Conservation (phyloP, 2,797 vertebrate species). For the Pseudochirops cupreus region DNA sequence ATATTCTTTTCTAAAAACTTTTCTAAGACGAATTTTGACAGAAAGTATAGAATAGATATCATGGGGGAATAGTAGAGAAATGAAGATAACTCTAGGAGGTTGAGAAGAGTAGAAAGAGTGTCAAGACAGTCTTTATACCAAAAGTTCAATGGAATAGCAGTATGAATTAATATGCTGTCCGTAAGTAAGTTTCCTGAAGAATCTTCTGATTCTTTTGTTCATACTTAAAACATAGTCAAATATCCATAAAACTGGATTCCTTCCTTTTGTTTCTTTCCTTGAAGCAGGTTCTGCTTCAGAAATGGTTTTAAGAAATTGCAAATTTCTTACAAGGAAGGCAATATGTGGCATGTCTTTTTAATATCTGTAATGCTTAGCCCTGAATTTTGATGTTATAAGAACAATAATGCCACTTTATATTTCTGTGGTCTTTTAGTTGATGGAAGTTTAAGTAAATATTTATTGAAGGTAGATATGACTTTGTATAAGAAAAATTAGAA, state of each 20-base stretch:
- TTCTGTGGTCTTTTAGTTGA: slow-evolving; percentile 23
- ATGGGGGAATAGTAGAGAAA: background rate
- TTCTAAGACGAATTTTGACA: background rate
- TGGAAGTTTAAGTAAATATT: slow-evolving; percentile 34
- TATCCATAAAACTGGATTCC: background rate
- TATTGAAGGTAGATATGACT: background rate
- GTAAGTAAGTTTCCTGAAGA: background rate
- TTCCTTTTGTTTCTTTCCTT: background rate
- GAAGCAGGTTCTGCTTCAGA: background rate
- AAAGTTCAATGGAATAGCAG: background rate
- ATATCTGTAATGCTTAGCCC: background rate
- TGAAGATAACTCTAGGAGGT: background rate
- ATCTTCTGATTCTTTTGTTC: background rate
- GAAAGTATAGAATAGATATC: background rate
- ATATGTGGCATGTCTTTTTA: background rate
- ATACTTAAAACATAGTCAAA: background rate
- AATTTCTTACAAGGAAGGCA: background rate
- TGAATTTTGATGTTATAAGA: background rate
- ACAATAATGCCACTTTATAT: background rate
- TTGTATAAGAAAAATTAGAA: slow-evolving; percentile 41
- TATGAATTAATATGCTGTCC: background rate
- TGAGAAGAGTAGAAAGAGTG: background rate
- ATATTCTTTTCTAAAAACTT: background rate
- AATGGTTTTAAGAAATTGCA: background rate
- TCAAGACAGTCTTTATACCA: background rate